Evolutionary conservation across 2,113 vertebrate species (phyloP).

Genomic region (Empidonax alnorum): DNA sequence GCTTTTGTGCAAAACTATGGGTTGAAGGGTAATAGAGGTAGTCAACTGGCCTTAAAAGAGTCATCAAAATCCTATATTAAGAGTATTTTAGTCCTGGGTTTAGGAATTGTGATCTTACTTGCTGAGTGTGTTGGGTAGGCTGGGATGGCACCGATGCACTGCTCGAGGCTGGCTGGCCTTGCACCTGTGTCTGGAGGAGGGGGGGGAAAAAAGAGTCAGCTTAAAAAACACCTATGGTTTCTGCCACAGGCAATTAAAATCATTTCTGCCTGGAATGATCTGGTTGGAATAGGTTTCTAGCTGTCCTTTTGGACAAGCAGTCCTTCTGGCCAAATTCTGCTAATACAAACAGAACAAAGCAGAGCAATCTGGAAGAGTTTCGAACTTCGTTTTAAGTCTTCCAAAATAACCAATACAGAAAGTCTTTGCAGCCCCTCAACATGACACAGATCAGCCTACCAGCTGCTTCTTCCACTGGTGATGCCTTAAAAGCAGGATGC

Average conservation of each 20-base stretch:
- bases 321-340: not conserved
- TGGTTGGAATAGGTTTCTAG: not conserved
- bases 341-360: not conserved
- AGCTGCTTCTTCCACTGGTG: not conserved
- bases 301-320: not conserved
- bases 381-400: not conserved
- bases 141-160: conserved; percentile 67
- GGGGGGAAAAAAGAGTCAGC: conserved; percentile 33
- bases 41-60: not conserved
- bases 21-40: not conserved
- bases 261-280: not conserved
- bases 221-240: not conserved
- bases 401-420: not conserved
- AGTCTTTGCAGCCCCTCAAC: not conserved
- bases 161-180: conserved; percentile 73
- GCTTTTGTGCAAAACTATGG: not conserved
- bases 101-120: conserved; percentile 57
- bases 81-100: not conserved
- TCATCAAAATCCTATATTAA: not conserved
- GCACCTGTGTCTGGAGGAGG: conserved; percentile 70
- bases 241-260: conserved; percentile 38
- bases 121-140: conserved; percentile 72
- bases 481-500: conserved; percentile 27
- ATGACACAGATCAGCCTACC: conserved; percentile 26
- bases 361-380: not conserved